Conservation (phyloP, 2,888 invertebrate species). For the Tortrix viridana region DNA sequence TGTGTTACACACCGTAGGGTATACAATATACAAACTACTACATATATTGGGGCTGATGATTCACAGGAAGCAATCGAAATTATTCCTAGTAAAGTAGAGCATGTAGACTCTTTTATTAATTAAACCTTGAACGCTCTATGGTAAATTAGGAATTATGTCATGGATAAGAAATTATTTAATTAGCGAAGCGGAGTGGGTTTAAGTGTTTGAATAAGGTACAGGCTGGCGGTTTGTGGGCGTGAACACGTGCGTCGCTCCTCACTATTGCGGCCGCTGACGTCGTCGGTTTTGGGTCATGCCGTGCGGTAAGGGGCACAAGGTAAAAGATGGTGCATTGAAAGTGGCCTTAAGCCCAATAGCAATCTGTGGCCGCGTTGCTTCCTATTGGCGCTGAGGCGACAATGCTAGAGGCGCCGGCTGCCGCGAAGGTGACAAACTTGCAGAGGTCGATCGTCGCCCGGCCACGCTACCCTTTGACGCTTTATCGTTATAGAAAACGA, state of each 20-base stretch:
- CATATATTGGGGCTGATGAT: constrained; percentile 6
- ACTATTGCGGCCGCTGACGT: constrained; percentile 47
- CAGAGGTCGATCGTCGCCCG: constrained; percentile 71
- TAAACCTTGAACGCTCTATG: constrained; percentile 27
- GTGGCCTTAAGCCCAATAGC: constrained; percentile 84
- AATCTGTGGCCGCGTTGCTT: constrained; percentile 78
- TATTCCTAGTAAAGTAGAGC: constrained; percentile 24
- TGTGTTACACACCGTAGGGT: constrained; percentile 37
- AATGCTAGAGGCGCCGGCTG: constrained; percentile 72
- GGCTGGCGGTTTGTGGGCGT: constrained; percentile 33
- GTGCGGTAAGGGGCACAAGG: constrained; percentile 81
- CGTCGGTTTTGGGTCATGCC: constrained; percentile 73
- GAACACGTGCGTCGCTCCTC: constrained; percentile 40
- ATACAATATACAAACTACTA: constrained; percentile 22
- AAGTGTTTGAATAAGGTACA: constrained; percentile 33
- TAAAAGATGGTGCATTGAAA: constrained; percentile 84
- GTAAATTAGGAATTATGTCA: constrained; percentile 34
- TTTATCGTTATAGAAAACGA: too few species aligned
- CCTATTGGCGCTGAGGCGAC: constrained; percentile 81
- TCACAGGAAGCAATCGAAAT: constrained; percentile 16
- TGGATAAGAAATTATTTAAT: constrained; percentile 31
- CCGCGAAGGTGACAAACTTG: constrained; percentile 73
- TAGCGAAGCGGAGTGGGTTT: constrained; percentile 28
- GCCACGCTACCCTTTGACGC: constrained; percentile 47
- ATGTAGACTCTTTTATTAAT: constrained; percentile 28